Percentiles rank a stretch among this genome's conserved stretches.
Conservation (phyloP, 2,888 invertebrate genomes). For the Amphimallon solstitiale region DNA sequence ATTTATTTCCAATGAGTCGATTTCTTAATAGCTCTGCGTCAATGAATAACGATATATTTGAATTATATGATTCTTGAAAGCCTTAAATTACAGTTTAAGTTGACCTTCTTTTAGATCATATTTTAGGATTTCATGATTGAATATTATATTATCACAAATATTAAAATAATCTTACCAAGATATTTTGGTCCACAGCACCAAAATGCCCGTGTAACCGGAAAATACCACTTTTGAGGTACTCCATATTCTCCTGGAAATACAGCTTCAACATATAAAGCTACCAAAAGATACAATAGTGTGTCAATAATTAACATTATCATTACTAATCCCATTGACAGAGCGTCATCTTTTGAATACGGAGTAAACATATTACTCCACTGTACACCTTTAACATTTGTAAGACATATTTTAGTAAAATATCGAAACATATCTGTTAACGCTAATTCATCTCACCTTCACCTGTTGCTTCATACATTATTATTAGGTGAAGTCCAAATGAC, state of each 20-base stretch:
- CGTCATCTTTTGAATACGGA: constrained; percentile 74
- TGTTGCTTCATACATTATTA: constrained; percentile 76
- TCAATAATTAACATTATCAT: constrained; percentile 78
- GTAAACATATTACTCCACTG: constrained; percentile 73
- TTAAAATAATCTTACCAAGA: too few relatives aligned
- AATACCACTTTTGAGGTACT: too few relatives aligned
- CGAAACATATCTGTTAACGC: background rate
- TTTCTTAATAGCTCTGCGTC: too few relatives aligned
- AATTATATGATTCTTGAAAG: too few relatives aligned
- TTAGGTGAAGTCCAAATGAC: constrained; percentile 80
- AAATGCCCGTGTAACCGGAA: constrained; percentile 68
- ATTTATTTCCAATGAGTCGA: too few relatives aligned
- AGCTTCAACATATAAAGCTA: constrained; percentile 88
- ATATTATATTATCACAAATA: too few relatives aligned
- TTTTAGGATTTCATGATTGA: too few relatives aligned
- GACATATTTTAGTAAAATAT: background rate
- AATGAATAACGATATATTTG: too few relatives aligned
- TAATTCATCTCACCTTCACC: constrained; percentile 73
- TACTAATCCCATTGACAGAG: constrained; percentile 75
- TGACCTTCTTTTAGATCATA: too few relatives aligned
- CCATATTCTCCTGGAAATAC: constrained; percentile 86
- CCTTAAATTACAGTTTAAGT: too few relatives aligned
- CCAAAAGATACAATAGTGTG: constrained; percentile 73
- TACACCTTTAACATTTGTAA: constrained; percentile 61
- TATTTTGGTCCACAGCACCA: constrained; percentile 57